Conservation (phyloP, 2,113 vertebrate genomes). For the Rhea americana region DNA sequence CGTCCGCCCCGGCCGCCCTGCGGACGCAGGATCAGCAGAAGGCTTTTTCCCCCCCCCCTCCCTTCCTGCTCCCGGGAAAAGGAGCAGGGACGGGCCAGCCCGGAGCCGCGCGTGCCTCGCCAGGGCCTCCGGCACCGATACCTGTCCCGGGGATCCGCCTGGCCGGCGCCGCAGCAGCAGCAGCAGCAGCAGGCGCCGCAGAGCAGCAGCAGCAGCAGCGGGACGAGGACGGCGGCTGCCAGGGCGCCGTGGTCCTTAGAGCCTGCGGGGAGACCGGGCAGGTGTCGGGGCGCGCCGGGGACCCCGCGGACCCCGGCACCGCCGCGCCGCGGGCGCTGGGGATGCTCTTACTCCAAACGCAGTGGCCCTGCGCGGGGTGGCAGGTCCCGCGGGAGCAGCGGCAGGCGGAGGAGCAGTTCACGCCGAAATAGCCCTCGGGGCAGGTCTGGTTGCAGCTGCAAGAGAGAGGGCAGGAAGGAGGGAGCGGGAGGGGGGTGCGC, state of each 20-base stretch:
- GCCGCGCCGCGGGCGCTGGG: not conserved
- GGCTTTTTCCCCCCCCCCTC: no score
- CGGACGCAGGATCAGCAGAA: not conserved
- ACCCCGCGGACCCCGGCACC: rapidly evolving
- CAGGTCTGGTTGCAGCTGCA: constrained; percentile 92
- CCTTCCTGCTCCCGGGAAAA: no score
- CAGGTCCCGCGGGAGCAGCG: constrained; percentile 81
- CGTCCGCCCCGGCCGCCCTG: constrained; percentile 60
- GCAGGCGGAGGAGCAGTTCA: constrained; percentile 87
- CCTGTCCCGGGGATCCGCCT: constrained; percentile 83
- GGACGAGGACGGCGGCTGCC: constrained; percentile 78
- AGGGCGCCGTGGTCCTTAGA: constrained; percentile 60
- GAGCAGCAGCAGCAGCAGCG: constrained; percentile 82
- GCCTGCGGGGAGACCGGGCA: constrained; percentile 51
- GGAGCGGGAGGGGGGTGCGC: not conserved
- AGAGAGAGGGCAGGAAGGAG: not conserved
- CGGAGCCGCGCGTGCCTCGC: no score
- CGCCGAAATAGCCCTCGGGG: constrained; percentile 79
- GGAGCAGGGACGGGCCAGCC: not conserved
- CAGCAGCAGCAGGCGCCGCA: constrained; percentile 83
- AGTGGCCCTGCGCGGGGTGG: constrained; percentile 78
- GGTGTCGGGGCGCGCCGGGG: rapidly evolving
- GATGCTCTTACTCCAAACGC: constrained; percentile 82
- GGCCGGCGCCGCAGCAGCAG: constrained; percentile 76
- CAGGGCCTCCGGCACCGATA: constrained; percentile 8